phyloP scores from a whole-genome alignment of 2,888 invertebrate genomes.

The Lycocerus yunnanus region DNA sequence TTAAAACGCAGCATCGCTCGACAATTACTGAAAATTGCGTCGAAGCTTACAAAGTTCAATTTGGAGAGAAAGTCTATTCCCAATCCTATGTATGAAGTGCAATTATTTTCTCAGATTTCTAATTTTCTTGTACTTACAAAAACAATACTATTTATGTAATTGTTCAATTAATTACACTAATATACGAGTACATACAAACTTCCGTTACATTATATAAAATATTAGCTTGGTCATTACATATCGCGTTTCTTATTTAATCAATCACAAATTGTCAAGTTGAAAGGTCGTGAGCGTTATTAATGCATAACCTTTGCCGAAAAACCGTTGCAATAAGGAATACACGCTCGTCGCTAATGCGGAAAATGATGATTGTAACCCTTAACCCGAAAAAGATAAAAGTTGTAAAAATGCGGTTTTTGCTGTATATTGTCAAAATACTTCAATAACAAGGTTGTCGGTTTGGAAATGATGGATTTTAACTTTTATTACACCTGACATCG shows the following conservation, averaged over 20 bases:
- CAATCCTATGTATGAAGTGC: background rate
- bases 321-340: background rate
- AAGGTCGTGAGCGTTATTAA: background rate
- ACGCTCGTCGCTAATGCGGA: background rate
- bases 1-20: background rate
- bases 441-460: too few species aligned
- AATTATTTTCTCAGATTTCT: slow-evolving; percentile 4
- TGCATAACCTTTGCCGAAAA: background rate
- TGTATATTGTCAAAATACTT: background rate
- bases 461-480: background rate
- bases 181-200: background rate
- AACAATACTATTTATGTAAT: slow-evolving; percentile 4
- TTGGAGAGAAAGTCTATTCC: background rate
- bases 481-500: background rate
- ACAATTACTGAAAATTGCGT: background rate
- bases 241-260: background rate
- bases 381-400: background rate
- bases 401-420: background rate
- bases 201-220: background rate
- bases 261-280: background rate
- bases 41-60: background rate
- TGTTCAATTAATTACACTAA: background rate
- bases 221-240: background rate
- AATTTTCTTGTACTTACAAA: background rate
- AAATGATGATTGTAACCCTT: background rate